Evolutionary conservation across 2,797 vertebrate genomes (phyloP), one percentile per base, ranked within the genome.

Genomic region (Knipowitschia caucasica): DNA sequence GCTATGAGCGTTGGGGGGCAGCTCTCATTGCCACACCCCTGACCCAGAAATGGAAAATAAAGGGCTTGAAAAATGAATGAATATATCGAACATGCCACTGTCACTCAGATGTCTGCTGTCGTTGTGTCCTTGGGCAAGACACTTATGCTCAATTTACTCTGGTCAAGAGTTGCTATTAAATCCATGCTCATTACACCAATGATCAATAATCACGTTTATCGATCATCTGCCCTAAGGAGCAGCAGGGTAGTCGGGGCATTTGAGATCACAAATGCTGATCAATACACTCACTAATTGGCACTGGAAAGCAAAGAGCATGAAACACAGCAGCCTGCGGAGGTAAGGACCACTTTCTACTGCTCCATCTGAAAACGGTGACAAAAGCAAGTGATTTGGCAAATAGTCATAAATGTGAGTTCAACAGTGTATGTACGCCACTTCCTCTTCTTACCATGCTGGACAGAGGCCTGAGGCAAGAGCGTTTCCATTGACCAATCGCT

Each of bases 251-350:
- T 1, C 6, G 45, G 66, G 63, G 69, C 44, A 42, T 24, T 38
- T 58, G 9, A 3, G 46, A 17, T 66, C 39, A 62, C 61, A 60
- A 57, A 49, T 42, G 50, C 1, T 24, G 75, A 80, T 82, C 77
- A 71, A 81, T 82, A 43, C 69, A 72, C 62, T 82, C 58, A 59
- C 72, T 78, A 80, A 86, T 77, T 81, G 63, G 67, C 17, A 46
- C 60, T 61, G 59, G 52, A 65, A 73, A 9, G 51, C 59, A 61
- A 59, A 46, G 18, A 31, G 49, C 20, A 10, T 24, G 56, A 34
- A 38, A 4, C 1, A 43, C 4, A 2, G 12, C 7, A 44, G 27
- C 44, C n/a, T n/a, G n/a, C 35, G 39, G 29, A 7, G 38, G 35
- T 59, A 59, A 71, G 66, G 61, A 69, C 61, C 53, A 8, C 33